phyloP scores from a whole-genome alignment of 2,888 invertebrate genomes.

The Aphodius sticticus region DNA sequence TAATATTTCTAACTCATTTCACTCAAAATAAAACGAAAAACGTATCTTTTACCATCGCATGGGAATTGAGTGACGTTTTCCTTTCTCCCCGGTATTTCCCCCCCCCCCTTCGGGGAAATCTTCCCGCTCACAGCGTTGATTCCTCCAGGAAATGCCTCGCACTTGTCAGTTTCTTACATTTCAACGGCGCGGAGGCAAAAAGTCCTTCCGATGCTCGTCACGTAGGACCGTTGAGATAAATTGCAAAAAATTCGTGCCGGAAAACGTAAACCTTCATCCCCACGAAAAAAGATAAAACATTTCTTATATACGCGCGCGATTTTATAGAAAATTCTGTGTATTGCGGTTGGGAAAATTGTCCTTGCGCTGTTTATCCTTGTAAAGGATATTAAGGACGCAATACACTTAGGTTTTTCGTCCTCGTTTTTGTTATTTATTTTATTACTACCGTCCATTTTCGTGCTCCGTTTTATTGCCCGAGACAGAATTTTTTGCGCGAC shows the following conservation, averaged over 20 bases:
- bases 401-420: background rate
- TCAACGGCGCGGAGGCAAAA: slow-evolving; percentile 41
- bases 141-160: slow-evolving; percentile 54
- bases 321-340: background rate
- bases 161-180: slow-evolving; percentile 56
- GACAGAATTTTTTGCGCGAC: background rate
- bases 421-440: background rate
- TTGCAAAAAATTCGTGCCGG: slow-evolving; percentile 44
- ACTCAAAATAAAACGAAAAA: background rate
- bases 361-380: background rate
- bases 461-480: background rate
- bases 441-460: background rate
- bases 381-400: background rate
- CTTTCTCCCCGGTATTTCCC: slow-evolving; percentile 46
- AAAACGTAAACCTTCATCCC: background rate
- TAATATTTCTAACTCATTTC: background rate
- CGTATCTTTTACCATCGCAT: slow-evolving; percentile 33
- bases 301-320: background rate
- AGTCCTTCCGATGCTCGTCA: slow-evolving; percentile 50
- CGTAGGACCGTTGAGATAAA: slow-evolving; percentile 47
- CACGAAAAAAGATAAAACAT: slow-evolving; percentile 19
- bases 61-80: slow-evolving; percentile 57
- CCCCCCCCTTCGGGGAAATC: slow-evolving; percentile 37
- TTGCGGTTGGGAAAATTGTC: background rate
- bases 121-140: slow-evolving; percentile 45